These are phyloP conservation scores for Orientallactaga sibirica DNA, from an alignment of 2,797 vertebrate species.

Conservation along the genomic window DNA sequence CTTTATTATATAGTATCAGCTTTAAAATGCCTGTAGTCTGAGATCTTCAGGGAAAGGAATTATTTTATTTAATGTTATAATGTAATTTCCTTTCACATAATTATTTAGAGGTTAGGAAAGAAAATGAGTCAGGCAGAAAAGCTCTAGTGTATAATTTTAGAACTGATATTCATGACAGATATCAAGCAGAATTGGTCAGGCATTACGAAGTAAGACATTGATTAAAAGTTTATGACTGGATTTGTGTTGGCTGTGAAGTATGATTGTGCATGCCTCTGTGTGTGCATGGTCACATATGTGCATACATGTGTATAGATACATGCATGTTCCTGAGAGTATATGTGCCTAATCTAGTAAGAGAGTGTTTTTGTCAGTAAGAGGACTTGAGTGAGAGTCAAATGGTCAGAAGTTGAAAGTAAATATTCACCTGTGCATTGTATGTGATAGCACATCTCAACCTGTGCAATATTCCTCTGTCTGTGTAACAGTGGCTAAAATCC, in stretches of 20 bases:
- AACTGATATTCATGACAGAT: not conserved
- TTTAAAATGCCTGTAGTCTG: slow-evolving; percentile 80
- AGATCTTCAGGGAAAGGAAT: slow-evolving; percentile 79
- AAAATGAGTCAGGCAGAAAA: slow-evolving; percentile 68
- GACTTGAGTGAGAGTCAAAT: not conserved
- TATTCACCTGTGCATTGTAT: not conserved
- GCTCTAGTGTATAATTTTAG: slow-evolving; percentile 49
- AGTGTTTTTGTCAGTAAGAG: not conserved
- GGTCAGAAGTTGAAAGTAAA: not conserved
- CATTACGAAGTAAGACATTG: not conserved
- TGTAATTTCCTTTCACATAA: slow-evolving; percentile 76
- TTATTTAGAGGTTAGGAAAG: slow-evolving; percentile 62
- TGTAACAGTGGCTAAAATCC: not conserved
- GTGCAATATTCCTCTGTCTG: not conserved
- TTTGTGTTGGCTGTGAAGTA: not conserved
- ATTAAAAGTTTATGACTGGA: not conserved
- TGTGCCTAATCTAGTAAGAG: slow-evolving; percentile 3
- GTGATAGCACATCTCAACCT: not conserved
- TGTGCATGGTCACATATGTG: not conserved
- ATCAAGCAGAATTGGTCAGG: not conserved
- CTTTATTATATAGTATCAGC: slow-evolving; percentile 76
- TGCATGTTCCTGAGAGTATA: not conserved
- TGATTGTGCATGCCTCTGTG: not conserved
- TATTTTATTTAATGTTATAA: slow-evolving; percentile 77
- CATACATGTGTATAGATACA: not conserved